phyloP scores from a whole-genome alignment of 2,797 vertebrate genomes.

The Melanotaenia boesemani region DNA sequence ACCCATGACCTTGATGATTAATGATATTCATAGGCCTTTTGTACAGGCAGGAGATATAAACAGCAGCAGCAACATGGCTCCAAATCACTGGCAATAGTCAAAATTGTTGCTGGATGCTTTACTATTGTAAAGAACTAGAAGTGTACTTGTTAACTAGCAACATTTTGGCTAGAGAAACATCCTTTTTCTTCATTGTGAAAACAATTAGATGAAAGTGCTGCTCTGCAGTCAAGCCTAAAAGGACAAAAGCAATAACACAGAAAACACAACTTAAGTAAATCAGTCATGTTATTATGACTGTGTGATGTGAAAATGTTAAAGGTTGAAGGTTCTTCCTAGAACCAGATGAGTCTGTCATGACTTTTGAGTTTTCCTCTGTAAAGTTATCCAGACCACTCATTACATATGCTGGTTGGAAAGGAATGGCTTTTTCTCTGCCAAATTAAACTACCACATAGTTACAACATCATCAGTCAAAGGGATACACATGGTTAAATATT shows the following conservation, averaged over 20 bases:
- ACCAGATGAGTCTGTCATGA: neutral
- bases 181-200: neutral
- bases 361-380: neutral
- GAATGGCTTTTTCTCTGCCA: neutral
- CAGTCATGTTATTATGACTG: neutral
- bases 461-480: conserved; percentile 13
- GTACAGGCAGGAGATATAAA: neutral
- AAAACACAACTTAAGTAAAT: neutral
- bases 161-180: neutral
- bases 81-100: neutral
- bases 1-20: neutral
- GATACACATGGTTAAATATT: conserved; percentile 54
- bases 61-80: neutral
- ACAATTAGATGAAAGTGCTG: neutral
- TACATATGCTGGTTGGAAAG: neutral
- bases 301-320: neutral
- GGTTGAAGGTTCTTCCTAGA: neutral
- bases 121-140: neutral
- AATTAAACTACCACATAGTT: conserved; percentile 5
- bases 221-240: too few species aligned
- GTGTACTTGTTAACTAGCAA: neutral
- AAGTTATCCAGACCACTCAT: neutral
- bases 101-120: neutral
- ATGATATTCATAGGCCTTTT: neutral
- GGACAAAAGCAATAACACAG: neutral